Base-by-base conservation (phyloP, 2,113 vertebrate species). In the Paraplagusia blochii region DNA sequence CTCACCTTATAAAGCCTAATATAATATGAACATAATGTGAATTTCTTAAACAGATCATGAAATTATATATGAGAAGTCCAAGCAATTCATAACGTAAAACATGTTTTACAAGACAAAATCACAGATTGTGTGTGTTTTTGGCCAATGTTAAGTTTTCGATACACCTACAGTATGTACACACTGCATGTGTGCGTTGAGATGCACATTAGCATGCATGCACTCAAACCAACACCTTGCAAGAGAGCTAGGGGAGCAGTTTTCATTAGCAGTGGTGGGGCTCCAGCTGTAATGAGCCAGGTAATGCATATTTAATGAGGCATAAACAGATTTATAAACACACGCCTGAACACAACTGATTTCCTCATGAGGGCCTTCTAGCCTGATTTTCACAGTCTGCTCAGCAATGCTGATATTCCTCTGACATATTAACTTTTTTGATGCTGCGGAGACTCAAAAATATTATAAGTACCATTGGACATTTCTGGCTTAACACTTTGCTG, bases 271-370 rank as follows among this genome's bases (percentile, higher is more conserved):
- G 63, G 75, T 77, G 80, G 74, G 81, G 68, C 77, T 84, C 58
- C 72, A 73, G 79, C 76, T 76, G 76, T 88, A 89, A 88, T 88
- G 87, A 89, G 84, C 76, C 83, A 88, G 83, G 82, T 89, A 90
- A 89, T 90, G 83, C 83, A 89, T 88, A 90, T 88, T 87, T 86
- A 88, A 89, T 90, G 86, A 90, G 84, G 83, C 80, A 52, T 85
- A 82, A 87, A 86, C 74, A 74, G 79, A 84, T 87, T 84, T 74
- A 80, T 81, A 85, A 83, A 83, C 66, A 77, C 70, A 69, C 61
- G 73, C 70, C 74, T 58, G 74, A 68, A 67, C 61, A 73, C 40
- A 73, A 48, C 43, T 61, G 12, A 52, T 10, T 47, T 55, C 33
- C 56, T 59, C 62, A 53, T n/a, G 22, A 53, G 74, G 44, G 47